phyloP scores from a whole-genome alignment of 1,140 invertebrate species.

The Ips typographus region DNA sequence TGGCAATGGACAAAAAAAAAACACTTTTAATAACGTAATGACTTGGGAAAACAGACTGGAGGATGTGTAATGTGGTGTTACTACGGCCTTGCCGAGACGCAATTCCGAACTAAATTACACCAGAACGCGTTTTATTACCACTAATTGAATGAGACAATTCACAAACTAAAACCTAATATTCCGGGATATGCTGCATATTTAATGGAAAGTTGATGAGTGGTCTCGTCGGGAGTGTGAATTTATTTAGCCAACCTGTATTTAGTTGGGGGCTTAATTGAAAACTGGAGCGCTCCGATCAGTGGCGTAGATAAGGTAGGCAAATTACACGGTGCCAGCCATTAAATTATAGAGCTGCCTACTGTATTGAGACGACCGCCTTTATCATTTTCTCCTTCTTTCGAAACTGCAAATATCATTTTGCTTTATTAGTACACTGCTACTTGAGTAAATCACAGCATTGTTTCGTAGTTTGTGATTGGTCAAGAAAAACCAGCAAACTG shows the following conservation, averaged over 20 bases:
- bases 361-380: too few species aligned
- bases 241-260: not conserved
- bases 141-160: slow-evolving; percentile 5
- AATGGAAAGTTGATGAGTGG: not conserved
- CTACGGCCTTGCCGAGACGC: not conserved
- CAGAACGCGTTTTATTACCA: not conserved
- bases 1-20: not conserved
- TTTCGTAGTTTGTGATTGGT: too few species aligned
- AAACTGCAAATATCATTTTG: too few species aligned
- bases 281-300: not conserved
- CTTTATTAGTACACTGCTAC: too few species aligned
- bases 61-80: slow-evolving; percentile 3
- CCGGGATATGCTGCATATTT: not conserved
- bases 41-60: slow-evolving; percentile 1
- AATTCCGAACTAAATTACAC: slow-evolving; percentile 4
- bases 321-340: too few species aligned
- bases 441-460: too few species aligned
- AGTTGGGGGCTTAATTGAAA: slow-evolving; percentile 1
- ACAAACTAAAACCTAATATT: slow-evolving; percentile 5
- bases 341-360: too few species aligned
- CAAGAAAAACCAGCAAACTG: too few species aligned
- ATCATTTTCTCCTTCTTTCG: too few species aligned
- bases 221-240: slow-evolving; percentile 2
- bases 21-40: slow-evolving; percentile 6
- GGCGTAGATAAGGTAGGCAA: not conserved